phyloP scores from a whole-genome alignment of 2,888 invertebrate genomes.

The Unio pictorum region DNA sequence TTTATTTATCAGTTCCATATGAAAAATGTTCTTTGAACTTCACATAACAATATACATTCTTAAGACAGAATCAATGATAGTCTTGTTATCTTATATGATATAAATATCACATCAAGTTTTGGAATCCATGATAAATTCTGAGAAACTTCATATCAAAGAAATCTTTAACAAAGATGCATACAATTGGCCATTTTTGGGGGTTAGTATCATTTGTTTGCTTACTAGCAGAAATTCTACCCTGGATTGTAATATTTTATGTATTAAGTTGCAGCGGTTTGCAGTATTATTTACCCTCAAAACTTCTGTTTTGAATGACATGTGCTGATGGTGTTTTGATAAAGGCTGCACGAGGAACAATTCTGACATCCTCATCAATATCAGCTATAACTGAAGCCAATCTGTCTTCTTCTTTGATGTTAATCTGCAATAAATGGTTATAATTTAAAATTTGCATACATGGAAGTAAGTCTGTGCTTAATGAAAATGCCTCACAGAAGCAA shows the following conservation, averaged over 20 bases:
- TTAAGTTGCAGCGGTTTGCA: neutral
- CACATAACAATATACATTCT: too few relatives aligned
- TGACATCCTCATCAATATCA: constrained; percentile 76
- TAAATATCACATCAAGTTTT: too few relatives aligned
- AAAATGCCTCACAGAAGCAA: too few relatives aligned
- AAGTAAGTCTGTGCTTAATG: neutral
- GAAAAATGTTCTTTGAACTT: too few relatives aligned
- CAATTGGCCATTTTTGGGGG: too few relatives aligned
- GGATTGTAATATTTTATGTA: neutral
- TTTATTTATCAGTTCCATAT: too few relatives aligned
- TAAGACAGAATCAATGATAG: too few relatives aligned
- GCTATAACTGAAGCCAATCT: constrained; percentile 69
- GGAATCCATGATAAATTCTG: too few relatives aligned
- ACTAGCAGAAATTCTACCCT: neutral
- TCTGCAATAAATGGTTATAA: constrained; percentile 47
- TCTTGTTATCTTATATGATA: too few relatives aligned
- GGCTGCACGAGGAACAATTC: constrained; percentile 85
- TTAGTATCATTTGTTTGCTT: neutral
- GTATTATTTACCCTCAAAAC: constrained; percentile 70
- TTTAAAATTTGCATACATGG: neutral
- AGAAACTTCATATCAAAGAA: too few relatives aligned
- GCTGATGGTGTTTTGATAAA: constrained; percentile 83
- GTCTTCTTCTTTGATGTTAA: constrained; percentile 72
- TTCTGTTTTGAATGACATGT: constrained; percentile 80
- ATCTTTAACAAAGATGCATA: too few relatives aligned